phyloP scores from a whole-genome alignment of 2,797 vertebrate genomes.

The Pantherophis vulpinus region DNA sequence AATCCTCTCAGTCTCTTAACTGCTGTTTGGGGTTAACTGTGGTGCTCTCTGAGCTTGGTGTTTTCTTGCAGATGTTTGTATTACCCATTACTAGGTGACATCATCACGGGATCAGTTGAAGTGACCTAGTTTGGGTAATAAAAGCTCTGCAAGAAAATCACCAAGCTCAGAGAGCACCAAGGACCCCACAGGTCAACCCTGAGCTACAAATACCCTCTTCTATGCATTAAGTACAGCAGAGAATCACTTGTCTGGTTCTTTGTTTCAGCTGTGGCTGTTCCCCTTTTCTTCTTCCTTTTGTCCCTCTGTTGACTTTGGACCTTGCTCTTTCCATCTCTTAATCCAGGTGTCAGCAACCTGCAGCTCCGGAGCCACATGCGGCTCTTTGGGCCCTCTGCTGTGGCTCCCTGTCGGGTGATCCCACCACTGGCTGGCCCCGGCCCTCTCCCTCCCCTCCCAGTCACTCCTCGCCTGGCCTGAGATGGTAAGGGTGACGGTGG shows the following conservation, averaged over 20 bases:
- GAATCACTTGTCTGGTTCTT: neutral
- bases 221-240: neutral
- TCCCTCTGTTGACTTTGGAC: neutral
- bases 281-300: neutral
- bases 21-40: neutral
- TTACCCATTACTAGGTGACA: neutral
- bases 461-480: too few species aligned
- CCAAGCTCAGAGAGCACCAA: neutral
- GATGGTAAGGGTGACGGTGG: too few species aligned
- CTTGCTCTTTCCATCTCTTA: neutral
- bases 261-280: neutral
- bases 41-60: too few species aligned
- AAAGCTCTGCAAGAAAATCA: neutral
- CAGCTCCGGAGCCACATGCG: too few species aligned
- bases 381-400: too few species aligned
- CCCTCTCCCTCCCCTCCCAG: too few species aligned
- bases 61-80: neutral
- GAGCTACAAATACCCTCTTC: neutral
- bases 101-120: neutral
- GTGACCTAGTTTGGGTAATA: neutral
- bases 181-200: neutral
- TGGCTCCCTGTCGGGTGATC: too few species aligned
- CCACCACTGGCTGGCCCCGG: too few species aligned
- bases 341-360: too few species aligned
- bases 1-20: neutral